Evolutionary conservation across 2,797 vertebrate genomes (phyloP), one percentile per base, ranked within the genome.

Genomic region (Scleropages formosus): DNA sequence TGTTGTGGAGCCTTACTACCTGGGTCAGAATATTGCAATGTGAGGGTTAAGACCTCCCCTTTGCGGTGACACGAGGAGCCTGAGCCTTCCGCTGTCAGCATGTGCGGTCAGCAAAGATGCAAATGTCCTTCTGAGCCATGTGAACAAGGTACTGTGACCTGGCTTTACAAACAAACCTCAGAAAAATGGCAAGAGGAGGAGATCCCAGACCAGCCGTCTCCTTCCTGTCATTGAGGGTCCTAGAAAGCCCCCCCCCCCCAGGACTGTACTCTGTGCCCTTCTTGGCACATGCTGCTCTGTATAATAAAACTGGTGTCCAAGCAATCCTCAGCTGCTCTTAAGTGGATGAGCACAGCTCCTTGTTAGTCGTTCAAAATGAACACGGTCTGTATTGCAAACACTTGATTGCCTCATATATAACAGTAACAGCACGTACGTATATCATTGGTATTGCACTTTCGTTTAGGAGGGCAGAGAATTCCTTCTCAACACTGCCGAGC

Each of bases 191-290:
- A 56, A 74, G 31, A n/a, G 10, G 49, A 51, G 24, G 65, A 20
- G 18, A 49, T 46, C 56, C 56, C 64, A 80, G 73, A 78, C 75
- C 63, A n/a, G 22, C 56, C 12, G 75, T 49, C 75, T 77, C 75
- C 78, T 79, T 79, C 75, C 77, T 77, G 75, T 56, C 61, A 72
- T 81, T 79, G 60, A 77, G 18, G 73, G 72, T 72, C 58, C 70
- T 51, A 44, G 61, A 80, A 53, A 72, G 73, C 65, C 47, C 39
- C 31, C 31, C 31, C 31, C 31, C 31, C 6, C 6, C 6, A 39
- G 31, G 6, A 39, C 31, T 58, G 11, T 10, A 59, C 53, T 12
- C 4, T 27, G 9, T 44, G 51, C 20, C 49, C 16, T 18, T 15
- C 46, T 16, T 8, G 39, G 24, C 0, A 13, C 51, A 15, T 26